These are phyloP conservation scores for Brachyistius frenatus DNA, from an alignment of 2,113 vertebrate genomes.

Conservation along the genomic window DNA sequence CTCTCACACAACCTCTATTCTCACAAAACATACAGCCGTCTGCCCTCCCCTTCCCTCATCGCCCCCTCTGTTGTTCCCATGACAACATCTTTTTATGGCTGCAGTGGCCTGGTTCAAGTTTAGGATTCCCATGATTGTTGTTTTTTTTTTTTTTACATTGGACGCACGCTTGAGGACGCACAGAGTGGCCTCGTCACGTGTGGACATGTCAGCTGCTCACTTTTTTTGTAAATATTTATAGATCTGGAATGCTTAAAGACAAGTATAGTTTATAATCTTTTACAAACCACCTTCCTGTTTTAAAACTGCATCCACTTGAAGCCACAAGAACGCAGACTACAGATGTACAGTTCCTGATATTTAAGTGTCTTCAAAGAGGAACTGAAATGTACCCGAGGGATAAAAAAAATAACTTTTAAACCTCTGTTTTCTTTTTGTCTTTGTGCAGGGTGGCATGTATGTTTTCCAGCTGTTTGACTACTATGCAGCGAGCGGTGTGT, in stretches of 20 bases:
- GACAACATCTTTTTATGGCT: slow-evolving; percentile 72
- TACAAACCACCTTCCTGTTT: background rate
- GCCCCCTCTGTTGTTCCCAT: slow-evolving; percentile 48
- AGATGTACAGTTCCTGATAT: background rate
- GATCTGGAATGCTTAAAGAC: no score
- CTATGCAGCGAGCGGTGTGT: slow-evolving; percentile 99
- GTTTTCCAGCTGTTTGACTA: slow-evolving; percentile 99
- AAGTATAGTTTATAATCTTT: no score
- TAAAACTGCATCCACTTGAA: background rate
- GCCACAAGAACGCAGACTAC: background rate
- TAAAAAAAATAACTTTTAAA: background rate
- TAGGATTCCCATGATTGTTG: slow-evolving; percentile 67
- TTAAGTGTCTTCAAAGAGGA: background rate
- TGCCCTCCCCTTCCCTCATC: background rate
- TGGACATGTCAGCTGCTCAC: background rate
- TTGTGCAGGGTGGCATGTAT: slow-evolving; percentile 97
- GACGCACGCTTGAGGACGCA: background rate
- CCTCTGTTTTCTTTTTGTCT: slow-evolving; percentile 14
- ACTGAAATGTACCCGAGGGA: background rate
- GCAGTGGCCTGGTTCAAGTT: slow-evolving; percentile 65
- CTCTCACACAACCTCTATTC: background rate
- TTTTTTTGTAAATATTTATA: background rate
- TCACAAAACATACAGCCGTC: slow-evolving; percentile 4
- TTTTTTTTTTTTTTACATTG: slow-evolving; percentile 39
- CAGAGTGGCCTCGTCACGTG: background rate